A percentile compares a stretch with the other conserved stretches of the same genome.
These are phyloP conservation scores for Diprion similis DNA, from an alignment of 1,140 invertebrate species.

Conservation along the genomic window DNA sequence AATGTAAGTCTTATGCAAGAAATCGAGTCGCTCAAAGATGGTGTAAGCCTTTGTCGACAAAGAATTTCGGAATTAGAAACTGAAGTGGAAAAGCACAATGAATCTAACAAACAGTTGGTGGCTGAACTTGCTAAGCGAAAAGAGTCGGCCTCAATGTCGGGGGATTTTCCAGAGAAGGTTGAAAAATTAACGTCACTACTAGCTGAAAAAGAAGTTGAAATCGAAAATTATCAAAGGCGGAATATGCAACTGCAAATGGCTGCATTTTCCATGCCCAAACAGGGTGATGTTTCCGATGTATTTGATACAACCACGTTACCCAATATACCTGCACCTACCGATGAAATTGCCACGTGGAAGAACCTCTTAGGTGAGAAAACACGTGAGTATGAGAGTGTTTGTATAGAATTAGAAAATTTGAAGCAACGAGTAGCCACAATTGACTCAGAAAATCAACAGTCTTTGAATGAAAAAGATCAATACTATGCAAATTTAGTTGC, in stretches of 20 bases:
- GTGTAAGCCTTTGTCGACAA: slow-evolving; percentile 14
- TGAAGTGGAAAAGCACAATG: slow-evolving; percentile 51
- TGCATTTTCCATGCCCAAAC: slow-evolving; percentile 16
- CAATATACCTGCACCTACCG: slow-evolving; percentile 16
- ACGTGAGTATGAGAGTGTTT: slow-evolving; percentile 34
- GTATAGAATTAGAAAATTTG: slow-evolving; percentile 32
- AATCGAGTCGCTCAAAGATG: slow-evolving; percentile 29
- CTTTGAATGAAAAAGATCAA: neutral
- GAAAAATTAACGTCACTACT: slow-evolving; percentile 48
- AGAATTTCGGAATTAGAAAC: slow-evolving; percentile 36
- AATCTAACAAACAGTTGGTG: slow-evolving; percentile 52
- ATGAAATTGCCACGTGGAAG: slow-evolving; percentile 35
- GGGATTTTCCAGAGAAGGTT: slow-evolving; percentile 44
- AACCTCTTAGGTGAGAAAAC: slow-evolving; percentile 32
- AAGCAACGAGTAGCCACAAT: slow-evolving; percentile 24
- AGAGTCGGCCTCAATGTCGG: slow-evolving; percentile 47
- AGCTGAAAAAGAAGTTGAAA: slow-evolving; percentile 43
- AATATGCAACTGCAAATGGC: slow-evolving; percentile 29
- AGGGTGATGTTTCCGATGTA: slow-evolving; percentile 45
- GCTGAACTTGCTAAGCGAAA: slow-evolving; percentile 45
- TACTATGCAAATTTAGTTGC: slow-evolving; percentile 10
- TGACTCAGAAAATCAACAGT: neutral
- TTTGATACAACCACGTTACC: slow-evolving; percentile 32
- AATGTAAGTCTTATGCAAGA: slow-evolving; percentile 32
- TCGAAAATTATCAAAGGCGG: slow-evolving; percentile 41